Conservation (phyloP, 2,113 vertebrate species). For the Aplodontia rufa region DNA sequence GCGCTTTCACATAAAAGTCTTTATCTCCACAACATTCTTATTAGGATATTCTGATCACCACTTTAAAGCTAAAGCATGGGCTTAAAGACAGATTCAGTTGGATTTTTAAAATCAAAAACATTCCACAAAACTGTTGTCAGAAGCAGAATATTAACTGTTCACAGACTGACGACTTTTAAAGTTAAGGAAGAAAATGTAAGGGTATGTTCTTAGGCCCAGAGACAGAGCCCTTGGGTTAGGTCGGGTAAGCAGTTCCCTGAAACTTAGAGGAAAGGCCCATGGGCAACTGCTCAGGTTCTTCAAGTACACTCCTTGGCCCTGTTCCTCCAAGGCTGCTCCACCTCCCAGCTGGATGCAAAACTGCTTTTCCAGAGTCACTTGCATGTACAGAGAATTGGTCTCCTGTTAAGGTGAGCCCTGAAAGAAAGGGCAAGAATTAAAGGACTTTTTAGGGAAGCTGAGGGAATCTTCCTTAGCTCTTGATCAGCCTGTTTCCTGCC, state of each 20-base stretch:
- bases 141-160: neutral
- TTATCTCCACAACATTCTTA: neutral
- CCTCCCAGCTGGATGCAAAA: neutral
- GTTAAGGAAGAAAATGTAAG: neutral
- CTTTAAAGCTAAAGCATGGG: neutral
- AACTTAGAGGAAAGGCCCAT: neutral
- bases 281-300: neutral
- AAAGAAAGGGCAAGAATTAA: conserved; percentile 72
- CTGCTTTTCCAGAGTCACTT: conserved; percentile 49
- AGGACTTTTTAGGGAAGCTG: conserved; percentile 73
- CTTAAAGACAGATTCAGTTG: neutral
- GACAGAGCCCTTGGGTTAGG: neutral
- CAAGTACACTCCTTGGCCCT: neutral
- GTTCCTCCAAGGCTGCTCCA: neutral
- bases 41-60: neutral
- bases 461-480: conserved; percentile 46
- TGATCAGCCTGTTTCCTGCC: conserved; percentile 69
- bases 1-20: neutral
- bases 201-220: neutral
- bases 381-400: conserved; percentile 52
- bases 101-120: neutral
- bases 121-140: neutral
- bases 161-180: neutral
- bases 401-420: conserved; percentile 74
- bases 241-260: neutral